These are phyloP conservation scores for Dendrolimus kikuchii DNA, from an alignment of 1,140 invertebrate genomes.

Conservation along the genomic window DNA sequence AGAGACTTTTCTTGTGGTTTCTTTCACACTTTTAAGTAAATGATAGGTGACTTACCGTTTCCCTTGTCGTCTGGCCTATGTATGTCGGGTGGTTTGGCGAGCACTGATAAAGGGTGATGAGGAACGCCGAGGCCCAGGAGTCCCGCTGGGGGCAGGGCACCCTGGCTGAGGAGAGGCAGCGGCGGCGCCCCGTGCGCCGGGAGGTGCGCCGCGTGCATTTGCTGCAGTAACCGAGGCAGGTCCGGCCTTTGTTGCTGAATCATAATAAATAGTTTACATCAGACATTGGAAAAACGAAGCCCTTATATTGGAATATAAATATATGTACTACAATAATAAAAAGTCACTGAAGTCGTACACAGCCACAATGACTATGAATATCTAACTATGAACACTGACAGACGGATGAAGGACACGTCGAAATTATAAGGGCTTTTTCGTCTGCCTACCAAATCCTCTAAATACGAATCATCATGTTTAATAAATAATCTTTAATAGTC, in stretches of 20 bases:
- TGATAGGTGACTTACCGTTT: conserved; percentile 74
- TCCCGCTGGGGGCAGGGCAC: conserved; percentile 77
- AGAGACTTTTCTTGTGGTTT: background rate
- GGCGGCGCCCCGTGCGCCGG: conserved; percentile 84
- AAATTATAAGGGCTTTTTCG: too few relatives aligned
- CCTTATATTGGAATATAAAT: too few relatives aligned
- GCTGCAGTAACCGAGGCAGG: conserved; percentile 83
- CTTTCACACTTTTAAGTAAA: background rate
- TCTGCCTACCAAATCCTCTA: too few relatives aligned
- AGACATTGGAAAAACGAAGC: background rate
- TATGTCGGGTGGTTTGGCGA: conserved; percentile 79
- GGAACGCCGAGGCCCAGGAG: conserved; percentile 72
- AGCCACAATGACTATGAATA: too few relatives aligned
- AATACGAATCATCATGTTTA: too few relatives aligned
- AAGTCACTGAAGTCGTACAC: too few relatives aligned
- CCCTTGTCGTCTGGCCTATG: conserved; percentile 73
- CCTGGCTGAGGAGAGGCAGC: conserved; percentile 79
- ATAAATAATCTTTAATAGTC: too few relatives aligned
- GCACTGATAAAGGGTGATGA: conserved; percentile 77
- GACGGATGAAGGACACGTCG: too few relatives aligned
- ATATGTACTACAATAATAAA: too few relatives aligned
- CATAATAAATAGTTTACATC: conserved; percentile 9
- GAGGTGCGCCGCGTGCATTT: conserved; percentile 93
- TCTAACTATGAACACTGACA: too few relatives aligned
- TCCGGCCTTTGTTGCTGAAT: conserved; percentile 85